Base-by-base conservation (phyloP, 2,113 vertebrate genomes). In the Cephalopterus ornatus region DNA sequence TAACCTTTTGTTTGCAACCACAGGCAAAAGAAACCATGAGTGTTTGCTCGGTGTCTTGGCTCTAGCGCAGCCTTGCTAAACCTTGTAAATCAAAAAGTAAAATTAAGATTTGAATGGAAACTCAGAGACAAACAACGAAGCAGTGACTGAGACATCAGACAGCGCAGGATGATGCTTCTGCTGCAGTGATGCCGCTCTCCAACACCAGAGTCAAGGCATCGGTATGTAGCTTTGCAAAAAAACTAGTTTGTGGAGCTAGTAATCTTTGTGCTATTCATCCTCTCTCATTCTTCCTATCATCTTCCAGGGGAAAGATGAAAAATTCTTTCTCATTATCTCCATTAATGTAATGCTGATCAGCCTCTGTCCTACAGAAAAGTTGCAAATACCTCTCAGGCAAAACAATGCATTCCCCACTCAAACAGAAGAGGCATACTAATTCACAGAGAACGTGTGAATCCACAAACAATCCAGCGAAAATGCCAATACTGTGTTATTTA, bases 111-210 rank as follows among this genome's bases (percentile, higher is more conserved):
- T 0, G 0, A 47, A n/a, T 33, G 32, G 16, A 81, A 95, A 67
- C 20, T 85, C 65, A 22, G 30, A 67, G 30, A 42, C 21, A 55
- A 94, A 63, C 14, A 68, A 50, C 5, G 5, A 71, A 66, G 37
- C 30, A 58, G 46, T 6, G 18, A 77, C 17, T 0, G 1, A 93
- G 27, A 44, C 4, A 17, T 6, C 0, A 0, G 17, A 49, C 21
- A 74, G 41, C 0, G 0, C 55, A 42, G 46, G n/a, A 62, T 41
- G 41, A 56, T 66, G 59, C 32, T 68, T 49, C 85, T 66, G 26
- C 18, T 78, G 73, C n/a, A 68, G 5, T 15, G 37, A 75, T 33
- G 30, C 46, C 72, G 19, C 33, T 83, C 37, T 55, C n/a, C 24
- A 74, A 20, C 8, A 27, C 13, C 18, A 41, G 11, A 21, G 23